Base-by-base conservation (phyloP, 2,113 vertebrate species). In the Lepus timidus region DNA sequence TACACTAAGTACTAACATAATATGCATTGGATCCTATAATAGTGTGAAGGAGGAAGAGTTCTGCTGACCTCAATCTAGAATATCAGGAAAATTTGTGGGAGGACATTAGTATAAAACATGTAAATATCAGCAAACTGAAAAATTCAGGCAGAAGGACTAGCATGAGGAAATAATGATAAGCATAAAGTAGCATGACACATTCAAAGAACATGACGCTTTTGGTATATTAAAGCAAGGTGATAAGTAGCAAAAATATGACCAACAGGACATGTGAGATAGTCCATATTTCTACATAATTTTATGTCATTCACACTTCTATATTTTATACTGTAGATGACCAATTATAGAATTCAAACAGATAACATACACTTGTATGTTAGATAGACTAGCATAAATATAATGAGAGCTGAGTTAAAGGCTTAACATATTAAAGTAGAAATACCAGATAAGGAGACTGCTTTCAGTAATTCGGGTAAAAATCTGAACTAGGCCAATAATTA, bases 61-160 rank as follows among this genome's bases (percentile, higher is more conserved):
- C 17, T 14, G 65, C 44, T 31, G 10, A 94, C 19, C 12, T 80
- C 84, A 81, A 73, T 12, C 6, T 68, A 4, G 14, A 95, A 80
- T 11, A 64, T 52, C 61, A 93, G 73, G 20, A 87, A 96, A 87
- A 87, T 44, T 5, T 94, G 13, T 80, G 55, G 16, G 7, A 85
- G 29, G 33, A 85, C 23, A 89, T 52, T 67, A 31, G 22, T 25
- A 85, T 36, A 51, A 74, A 79, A 74, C 44, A 90, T 87, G 27
- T 49, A 55, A 76, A 71, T 89, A 81, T 65, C n/a, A 51, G 11
- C 61, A 89, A 95, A 93, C 68, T 36, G 82, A 84, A 90, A 88
- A 80, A 93, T 36, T 87, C 51, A 96, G 29, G 31, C 14, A 95
- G 49, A 93, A 93, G 49, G 6, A 44, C 29, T 13, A 75, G 4